A percentile compares a stretch with the other conserved stretches of the same genome.
Conservation (phyloP, 2,113 vertebrate species). For the Blennius ocellaris region DNA sequence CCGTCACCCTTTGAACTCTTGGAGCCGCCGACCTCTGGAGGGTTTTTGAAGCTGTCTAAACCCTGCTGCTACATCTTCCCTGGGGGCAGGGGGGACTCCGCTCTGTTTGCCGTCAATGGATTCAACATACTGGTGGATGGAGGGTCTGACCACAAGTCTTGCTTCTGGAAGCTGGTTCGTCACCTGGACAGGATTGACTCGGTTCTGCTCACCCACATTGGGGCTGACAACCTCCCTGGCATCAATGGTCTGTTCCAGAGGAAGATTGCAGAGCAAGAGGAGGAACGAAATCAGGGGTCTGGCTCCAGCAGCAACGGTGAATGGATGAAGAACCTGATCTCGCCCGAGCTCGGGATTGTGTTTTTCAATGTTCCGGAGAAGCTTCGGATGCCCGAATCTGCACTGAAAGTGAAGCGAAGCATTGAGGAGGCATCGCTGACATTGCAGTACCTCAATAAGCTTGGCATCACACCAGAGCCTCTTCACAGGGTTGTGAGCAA, state of each 20-base stretch:
- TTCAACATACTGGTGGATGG: slow-evolving; percentile 98
- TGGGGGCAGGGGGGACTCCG: slow-evolving; percentile 95
- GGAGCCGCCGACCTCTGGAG: slow-evolving; percentile 97
- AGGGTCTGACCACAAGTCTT: slow-evolving; percentile 94
- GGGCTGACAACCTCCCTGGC: slow-evolving; percentile 96
- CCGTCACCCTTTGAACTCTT: slow-evolving; percentile 96
- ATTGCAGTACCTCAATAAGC: slow-evolving; percentile 92
- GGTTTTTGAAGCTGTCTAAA: slow-evolving; percentile 97
- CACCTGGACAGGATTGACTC: slow-evolving; percentile 98
- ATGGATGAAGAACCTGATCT: slow-evolving; percentile 97
- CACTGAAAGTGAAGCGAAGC: slow-evolving; percentile 94
- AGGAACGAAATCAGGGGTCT: slow-evolving; percentile 92
- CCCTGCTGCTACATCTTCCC: slow-evolving; percentile 99
- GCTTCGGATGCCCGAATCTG: slow-evolving; percentile 91
- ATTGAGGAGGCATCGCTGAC: slow-evolving; percentile 96
- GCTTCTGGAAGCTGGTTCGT: slow-evolving; percentile 98
- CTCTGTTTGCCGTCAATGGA: slow-evolving; percentile 96
- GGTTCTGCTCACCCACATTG: slow-evolving; percentile 95
- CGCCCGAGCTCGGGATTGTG: slow-evolving; percentile 96
- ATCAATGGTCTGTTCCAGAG: slow-evolving; percentile 97
- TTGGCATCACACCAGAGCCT: slow-evolving; percentile 94
- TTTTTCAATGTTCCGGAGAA: slow-evolving; percentile 98
- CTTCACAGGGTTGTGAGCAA: slow-evolving; percentile 93
- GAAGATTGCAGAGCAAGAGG: slow-evolving; percentile 96
- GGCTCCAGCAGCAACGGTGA: slow-evolving; percentile 93